A percentile compares a stretch with the other conserved stretches of the same genome.
These are phyloP conservation scores for Eurosta solidaginis DNA, from an alignment of 1,140 invertebrate genomes.

Conservation along the genomic window DNA sequence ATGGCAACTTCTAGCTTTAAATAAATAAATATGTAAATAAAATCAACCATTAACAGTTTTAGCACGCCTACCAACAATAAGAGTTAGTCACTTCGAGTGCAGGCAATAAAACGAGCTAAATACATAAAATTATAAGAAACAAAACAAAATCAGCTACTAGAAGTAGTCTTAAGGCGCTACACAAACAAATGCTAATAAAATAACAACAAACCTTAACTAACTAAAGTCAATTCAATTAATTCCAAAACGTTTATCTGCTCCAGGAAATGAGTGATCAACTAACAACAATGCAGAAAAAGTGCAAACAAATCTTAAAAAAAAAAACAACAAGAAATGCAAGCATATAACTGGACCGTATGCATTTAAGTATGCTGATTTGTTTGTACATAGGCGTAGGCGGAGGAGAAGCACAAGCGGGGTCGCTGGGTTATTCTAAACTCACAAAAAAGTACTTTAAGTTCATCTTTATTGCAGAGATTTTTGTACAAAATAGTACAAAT, in stretches of 20 bases:
- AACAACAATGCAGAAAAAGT: background rate
- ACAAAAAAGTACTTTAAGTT: too few relatives aligned
- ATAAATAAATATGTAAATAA: background rate
- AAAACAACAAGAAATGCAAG: background rate
- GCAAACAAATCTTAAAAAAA: background rate
- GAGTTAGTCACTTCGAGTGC: background rate
- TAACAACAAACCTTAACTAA: background rate
- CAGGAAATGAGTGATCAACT: conserved; percentile 18
- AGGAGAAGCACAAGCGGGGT: too few relatives aligned
- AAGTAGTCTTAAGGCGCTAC: background rate
- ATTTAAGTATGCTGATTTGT: too few relatives aligned
- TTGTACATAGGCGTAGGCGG: too few relatives aligned
- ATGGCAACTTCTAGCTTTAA: background rate
- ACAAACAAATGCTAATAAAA: background rate
- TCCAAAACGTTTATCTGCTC: conserved; percentile 17
- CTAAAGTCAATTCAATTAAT: conserved; percentile 26
- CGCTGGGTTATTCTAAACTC: too few relatives aligned
- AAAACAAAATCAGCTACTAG: too few relatives aligned
- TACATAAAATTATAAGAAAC: background rate
- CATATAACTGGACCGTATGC: too few relatives aligned
- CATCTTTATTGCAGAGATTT: too few relatives aligned
- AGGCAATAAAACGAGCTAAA: background rate
- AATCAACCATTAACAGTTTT: background rate
- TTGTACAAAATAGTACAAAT: too few relatives aligned
- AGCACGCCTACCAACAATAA: background rate